Evolutionary conservation across 2,113 vertebrate genomes (phyloP), one percentile per base, ranked within the genome.

Genomic region (Onychorhynchus coronatus): DNA sequence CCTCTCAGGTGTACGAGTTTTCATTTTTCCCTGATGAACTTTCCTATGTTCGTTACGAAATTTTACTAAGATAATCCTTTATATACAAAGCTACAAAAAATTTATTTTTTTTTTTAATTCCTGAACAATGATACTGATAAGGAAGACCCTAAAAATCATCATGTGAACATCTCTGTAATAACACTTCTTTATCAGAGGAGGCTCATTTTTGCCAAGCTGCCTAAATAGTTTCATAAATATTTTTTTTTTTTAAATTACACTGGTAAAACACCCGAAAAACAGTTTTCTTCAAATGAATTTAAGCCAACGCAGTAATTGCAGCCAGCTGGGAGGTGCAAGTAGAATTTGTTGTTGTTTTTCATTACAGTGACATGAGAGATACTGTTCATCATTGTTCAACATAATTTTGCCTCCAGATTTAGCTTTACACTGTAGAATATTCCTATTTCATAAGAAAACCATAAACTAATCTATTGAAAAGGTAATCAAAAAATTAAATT

Each of bases 271-370:
- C 82, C 90, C 88, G 73, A 95, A 82, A 95, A 96, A 89, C 77
- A 89, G 72, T 85, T 92, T 95, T 72, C 81, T 96, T 93, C 65
- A 74, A 93, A 88, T 50, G 63, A 88, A 87, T 91, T 96, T 72
- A 91, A 94, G 77, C 44, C 82, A 95, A 33, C 79, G 33, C 50
- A 52, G 65, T 73, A 90, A 90, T 85, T 92, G 41, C 33, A 68
- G 35, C 44, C 52, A 85, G 39, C 8, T 42, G 39, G 56, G 79
- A 86, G 56, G 33, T 65, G n/a, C 67, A 96, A 87, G 65, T 8
- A 94, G 78, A 91, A 97, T 83, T 95, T 93, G 84, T 84, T 97
- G 95, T 76, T 96, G 83, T 91, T 95, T 39, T 96, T 97, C 89
- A 95, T 94, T 89, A 81, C 50, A 89, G 58, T 87, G 91, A 93